These are phyloP conservation scores for Chelonoidis abingdonii DNA, from an alignment of 2,113 vertebrate species.

Conservation along the genomic window DNA sequence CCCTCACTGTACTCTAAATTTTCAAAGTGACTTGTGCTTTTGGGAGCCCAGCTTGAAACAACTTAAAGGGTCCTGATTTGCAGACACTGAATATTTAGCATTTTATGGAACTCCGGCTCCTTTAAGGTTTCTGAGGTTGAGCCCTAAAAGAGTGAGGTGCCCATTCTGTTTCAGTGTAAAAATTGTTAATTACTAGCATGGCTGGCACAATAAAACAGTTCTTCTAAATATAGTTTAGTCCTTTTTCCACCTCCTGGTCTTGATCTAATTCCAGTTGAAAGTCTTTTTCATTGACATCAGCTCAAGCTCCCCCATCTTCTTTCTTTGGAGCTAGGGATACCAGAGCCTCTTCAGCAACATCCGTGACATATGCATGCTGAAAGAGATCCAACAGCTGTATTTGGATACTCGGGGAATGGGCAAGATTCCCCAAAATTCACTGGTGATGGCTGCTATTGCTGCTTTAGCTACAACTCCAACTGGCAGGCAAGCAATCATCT, in stretches of 20 bases:
- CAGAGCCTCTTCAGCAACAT: neutral
- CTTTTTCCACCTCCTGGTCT: neutral
- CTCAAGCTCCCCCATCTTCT: neutral
- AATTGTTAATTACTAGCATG: neutral
- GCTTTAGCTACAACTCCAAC: neutral
- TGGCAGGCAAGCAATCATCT: neutral
- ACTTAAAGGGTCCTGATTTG: slow-evolving; percentile 16
- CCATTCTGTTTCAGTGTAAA: neutral
- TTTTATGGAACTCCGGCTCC: slow-evolving; percentile 54
- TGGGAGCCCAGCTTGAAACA: slow-evolving; percentile 41
- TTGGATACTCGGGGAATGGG: neutral
- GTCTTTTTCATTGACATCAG: neutral
- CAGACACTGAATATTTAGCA: neutral
- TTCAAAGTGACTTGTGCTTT: slow-evolving; percentile 61
- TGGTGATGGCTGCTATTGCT: neutral
- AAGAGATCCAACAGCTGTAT: neutral
- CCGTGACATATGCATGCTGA: neutral
- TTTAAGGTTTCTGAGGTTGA: slow-evolving; percentile 51
- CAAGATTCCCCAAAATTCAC: neutral
- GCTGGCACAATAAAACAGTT: neutral
- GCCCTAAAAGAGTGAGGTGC: neutral
- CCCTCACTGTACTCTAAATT: slow-evolving; percentile 26
- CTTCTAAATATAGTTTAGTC: neutral
- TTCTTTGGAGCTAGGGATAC: neutral
- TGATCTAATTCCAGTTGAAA: neutral